Conservation (phyloP, 2,888 invertebrate genomes). For the Drosophila aldrichi region DNA sequence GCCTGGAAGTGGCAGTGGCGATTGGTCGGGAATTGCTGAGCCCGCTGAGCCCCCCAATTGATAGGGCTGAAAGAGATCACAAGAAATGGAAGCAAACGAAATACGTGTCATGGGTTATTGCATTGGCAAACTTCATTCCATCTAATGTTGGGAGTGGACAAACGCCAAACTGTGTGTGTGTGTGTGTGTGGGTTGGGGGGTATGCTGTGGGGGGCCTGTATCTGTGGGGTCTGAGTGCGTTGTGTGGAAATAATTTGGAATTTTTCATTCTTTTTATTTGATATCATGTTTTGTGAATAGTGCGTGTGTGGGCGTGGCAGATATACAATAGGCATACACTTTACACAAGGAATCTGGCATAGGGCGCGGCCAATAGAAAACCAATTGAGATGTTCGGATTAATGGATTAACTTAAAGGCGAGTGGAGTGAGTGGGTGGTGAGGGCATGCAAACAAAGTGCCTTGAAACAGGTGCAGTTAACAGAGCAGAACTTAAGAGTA, state of each 20-base stretch:
- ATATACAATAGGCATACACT: constrained; percentile 48
- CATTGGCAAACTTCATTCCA: not conserved
- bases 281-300: constrained; percentile 22
- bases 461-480: constrained; percentile 41
- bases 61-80: constrained; percentile 83
- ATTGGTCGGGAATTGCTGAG: constrained; percentile 88
- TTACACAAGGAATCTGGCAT: constrained; percentile 27
- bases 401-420: constrained; percentile 10
- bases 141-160: constrained; percentile 2
- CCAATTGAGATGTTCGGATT: constrained; percentile 50
- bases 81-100: constrained; percentile 28
- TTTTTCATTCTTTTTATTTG: constrained; percentile 42
- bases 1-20: constrained; percentile 89
- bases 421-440: constrained; percentile 1
- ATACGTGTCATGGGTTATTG: constrained; percentile 40
- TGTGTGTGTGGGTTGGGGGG: constrained; percentile 5
- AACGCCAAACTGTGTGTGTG: constrained; percentile 19
- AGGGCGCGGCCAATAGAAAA: constrained; percentile 57
- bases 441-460: constrained; percentile 46
- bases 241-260: constrained; percentile 57
- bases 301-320: constrained; percentile 30
- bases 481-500: constrained; percentile 23
- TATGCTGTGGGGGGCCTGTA: constrained; percentile 13
- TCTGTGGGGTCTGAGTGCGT: constrained; percentile 36
- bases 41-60: constrained; percentile 87